Evolutionary conservation across 2,113 vertebrate genomes (phyloP).

Genomic region (Anser cygnoides): DNA sequence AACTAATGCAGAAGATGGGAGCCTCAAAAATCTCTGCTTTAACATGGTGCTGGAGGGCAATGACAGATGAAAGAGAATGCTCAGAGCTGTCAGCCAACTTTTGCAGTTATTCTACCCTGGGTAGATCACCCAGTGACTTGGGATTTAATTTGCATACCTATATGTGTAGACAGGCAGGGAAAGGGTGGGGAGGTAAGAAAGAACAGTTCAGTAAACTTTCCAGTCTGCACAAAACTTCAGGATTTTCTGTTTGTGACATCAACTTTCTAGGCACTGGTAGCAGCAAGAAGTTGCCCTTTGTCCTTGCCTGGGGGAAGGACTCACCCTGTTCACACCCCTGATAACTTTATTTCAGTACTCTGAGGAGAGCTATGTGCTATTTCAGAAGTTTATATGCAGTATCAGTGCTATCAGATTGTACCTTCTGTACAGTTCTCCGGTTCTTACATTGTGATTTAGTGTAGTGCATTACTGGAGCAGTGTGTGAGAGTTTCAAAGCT

Average conservation of each 20-base stretch:
- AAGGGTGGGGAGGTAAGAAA: background rate
- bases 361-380: background rate
- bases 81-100: accelerated
- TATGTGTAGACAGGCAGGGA: background rate
- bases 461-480: background rate
- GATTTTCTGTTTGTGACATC: background rate
- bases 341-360: background rate
- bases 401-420: background rate
- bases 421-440: background rate
- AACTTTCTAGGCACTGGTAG: background rate
- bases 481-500: slow-evolving; percentile 42
- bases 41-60: background rate
- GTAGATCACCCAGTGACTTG: background rate
- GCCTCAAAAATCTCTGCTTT: background rate
- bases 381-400: background rate
- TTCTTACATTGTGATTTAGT: slow-evolving; percentile 39
- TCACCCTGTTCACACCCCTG: background rate
- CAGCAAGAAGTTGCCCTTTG: background rate
- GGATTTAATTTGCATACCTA: background rate
- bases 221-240: background rate
- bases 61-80: background rate
- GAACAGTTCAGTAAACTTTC: background rate
- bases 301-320: background rate
- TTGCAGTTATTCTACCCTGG: background rate
- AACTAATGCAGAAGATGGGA: background rate